Conservation (phyloP, 2,797 vertebrate genomes). For the Gephyroberyx darwinii region DNA sequence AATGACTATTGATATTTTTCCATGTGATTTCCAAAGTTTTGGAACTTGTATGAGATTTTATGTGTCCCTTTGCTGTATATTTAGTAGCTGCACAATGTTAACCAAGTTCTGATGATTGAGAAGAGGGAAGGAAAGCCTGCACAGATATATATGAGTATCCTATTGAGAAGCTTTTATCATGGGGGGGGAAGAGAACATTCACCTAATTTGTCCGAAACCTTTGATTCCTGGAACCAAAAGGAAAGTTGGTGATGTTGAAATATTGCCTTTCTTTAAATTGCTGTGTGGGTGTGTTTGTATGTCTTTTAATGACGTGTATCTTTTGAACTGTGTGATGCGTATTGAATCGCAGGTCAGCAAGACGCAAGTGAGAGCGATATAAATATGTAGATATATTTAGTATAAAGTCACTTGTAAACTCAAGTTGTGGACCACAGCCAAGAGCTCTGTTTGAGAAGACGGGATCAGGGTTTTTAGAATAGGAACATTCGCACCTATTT, state of each 20-base stretch:
- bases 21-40: conserved; percentile 65
- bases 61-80: conserved; percentile 66
- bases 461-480: conserved; percentile 42
- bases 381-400: conserved; percentile 38
- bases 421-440: conserved; percentile 24
- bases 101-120: conserved; percentile 40
- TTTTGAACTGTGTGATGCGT: conserved; percentile 33
- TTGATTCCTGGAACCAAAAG: conserved; percentile 66
- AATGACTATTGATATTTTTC: conserved; percentile 71
- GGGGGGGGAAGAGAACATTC: conserved; percentile 26
- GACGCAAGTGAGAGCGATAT: conserved; percentile 24
- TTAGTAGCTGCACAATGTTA: conserved; percentile 50
- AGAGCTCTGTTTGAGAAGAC: conserved; percentile 10
- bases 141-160: conserved; percentile 42
- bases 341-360: conserved; percentile 18
- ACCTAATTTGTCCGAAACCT: conserved; percentile 40
- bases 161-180: conserved; percentile 24
- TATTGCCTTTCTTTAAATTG: conserved; percentile 58
- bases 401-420: conserved; percentile 19
- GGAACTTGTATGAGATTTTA: conserved; percentile 60
- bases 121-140: conserved; percentile 34
- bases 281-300: conserved; percentile 18
- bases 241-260: conserved; percentile 30
- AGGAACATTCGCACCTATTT: conserved; percentile 17
- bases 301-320: conserved; percentile 47